Evolutionary conservation across 2,113 vertebrate genomes (phyloP), one percentile per base, ranked within the genome.

Genomic region (Coracopsis vasa): DNA sequence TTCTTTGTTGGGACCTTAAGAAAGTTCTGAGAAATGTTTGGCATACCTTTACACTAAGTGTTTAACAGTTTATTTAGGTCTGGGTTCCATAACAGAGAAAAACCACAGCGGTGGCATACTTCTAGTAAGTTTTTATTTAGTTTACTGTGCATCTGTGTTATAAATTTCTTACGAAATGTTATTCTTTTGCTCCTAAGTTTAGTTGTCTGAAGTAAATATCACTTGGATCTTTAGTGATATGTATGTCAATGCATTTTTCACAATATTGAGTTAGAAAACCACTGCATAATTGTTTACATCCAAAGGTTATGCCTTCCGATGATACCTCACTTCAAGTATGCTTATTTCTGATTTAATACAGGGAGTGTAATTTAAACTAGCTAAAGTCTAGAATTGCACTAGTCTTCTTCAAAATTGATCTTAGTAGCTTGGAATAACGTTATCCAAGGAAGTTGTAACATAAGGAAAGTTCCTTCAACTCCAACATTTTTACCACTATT

Each of bases 11-110:
- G 96, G 96, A 97, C 96, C 94, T 98, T 97, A 97, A 98, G 97
- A 97, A 97, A 96, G 95, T 96, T 97, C 95, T 97, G 94, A 96
- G 95, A 98, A 98, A 98, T 98, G 95, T 98, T 98, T 98, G 97
- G 98, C 97, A 98, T 98, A 98, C 97, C 95, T 98, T 98, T 98
- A 95, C 92, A 97, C 90, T 97, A 98, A 98, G 97, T 98, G 97
- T 97, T 98, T 97, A 98, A 97, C 95, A 97, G 95, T 98, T 98
- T 97, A 95, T 98, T 98, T 98, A 97, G 96, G 95, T 97, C 92
- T 89, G 89, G 86, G 95, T 97, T 98, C 95, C 93, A 75, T 98
- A 97, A 97, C 90, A 96, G 94, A 94, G 94, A 91, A 88, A 95
- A 97, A 97, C 96, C 83, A 82, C 86, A 90, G 53, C 0, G 7